phyloP scores from a whole-genome alignment of 1,140 invertebrate genomes.

The Dysdera silvatica region DNA sequence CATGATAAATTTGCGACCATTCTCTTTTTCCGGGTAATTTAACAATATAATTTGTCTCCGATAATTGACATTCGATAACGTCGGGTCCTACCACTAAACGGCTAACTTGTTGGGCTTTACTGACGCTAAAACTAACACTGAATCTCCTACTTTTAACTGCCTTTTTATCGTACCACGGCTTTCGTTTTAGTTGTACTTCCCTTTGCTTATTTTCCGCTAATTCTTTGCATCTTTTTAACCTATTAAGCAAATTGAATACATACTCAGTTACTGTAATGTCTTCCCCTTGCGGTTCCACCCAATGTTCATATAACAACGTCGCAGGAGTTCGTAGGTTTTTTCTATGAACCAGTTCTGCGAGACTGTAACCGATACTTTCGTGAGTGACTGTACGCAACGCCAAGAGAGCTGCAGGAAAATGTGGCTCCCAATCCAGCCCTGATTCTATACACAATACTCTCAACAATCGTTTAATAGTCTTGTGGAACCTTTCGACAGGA shows the following conservation, averaged over 20 bases:
- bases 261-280: neutral
- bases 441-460: neutral
- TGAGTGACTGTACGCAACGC: neutral
- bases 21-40: too few species aligned
- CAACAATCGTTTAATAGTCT: neutral
- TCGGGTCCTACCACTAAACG: too few species aligned
- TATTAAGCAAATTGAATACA: neutral
- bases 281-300: neutral
- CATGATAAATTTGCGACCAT: too few species aligned
- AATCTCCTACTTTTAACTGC: neutral
- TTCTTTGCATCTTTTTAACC: constrained; percentile 5
- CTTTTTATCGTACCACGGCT: neutral
- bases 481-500: neutral
- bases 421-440: neutral
- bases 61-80: too few species aligned
- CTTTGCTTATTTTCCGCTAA: neutral
- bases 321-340: neutral
- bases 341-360: neutral
- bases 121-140: neutral
- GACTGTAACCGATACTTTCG: neutral
- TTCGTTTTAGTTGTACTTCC: neutral
- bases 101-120: too few species aligned
- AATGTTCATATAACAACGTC: neutral
- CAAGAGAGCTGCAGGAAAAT: neutral
- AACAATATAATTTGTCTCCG: too few species aligned